Base-by-base conservation (phyloP, 2,113 vertebrate species). In the Gopherus flavomarginatus region DNA sequence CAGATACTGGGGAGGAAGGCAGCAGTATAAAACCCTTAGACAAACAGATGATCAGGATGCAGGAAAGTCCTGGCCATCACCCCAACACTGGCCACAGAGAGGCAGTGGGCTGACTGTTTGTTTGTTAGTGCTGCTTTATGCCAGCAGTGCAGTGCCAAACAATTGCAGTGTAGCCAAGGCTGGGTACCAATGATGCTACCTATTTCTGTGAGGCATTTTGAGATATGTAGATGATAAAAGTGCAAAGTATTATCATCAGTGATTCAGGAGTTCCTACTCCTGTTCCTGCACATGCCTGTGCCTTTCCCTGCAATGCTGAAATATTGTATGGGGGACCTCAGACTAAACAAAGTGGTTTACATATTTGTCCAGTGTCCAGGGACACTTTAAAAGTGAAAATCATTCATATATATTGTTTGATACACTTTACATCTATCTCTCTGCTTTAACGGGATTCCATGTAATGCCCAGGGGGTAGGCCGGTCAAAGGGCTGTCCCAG, bases 241-340 rank as follows among this genome's bases (percentile, higher is more conserved):
- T 97, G 90, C 80, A 69, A 2, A 94, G 84, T 75, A 92, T 72
- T 97, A 92, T 97, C 96, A 85, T n/a, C 94, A 96, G 81, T 95
- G 96, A 96, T 96, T 97, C 96, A 96, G 94, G 97, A 69, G 88
- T 96, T 11, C 93, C 96, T 96, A 96, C 94, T 97, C 50, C 89
- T 56, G 0, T 85, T 93, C 21, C 84, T 85, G 38, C 54, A 4
- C 16, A 89, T 94, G 95, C 96, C 84, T 27, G 26, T 90, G 90
- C n/a, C 92, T 97, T 95, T 69, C 93, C 86, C 90, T 97, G 91
- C 90, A 92, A 87, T 97, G 95, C 94, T 83, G 79, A 93, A 94
- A 79, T 89, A 96, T 96, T 96, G 90, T 87, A 83, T 92, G 95
- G 29, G 96, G 88, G 90, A 85, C 93, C 95, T 82, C 92, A 85